Evolutionary conservation across 2,113 vertebrate species (phyloP).

Genomic region (Sminthopsis crassicaudata): DNA sequence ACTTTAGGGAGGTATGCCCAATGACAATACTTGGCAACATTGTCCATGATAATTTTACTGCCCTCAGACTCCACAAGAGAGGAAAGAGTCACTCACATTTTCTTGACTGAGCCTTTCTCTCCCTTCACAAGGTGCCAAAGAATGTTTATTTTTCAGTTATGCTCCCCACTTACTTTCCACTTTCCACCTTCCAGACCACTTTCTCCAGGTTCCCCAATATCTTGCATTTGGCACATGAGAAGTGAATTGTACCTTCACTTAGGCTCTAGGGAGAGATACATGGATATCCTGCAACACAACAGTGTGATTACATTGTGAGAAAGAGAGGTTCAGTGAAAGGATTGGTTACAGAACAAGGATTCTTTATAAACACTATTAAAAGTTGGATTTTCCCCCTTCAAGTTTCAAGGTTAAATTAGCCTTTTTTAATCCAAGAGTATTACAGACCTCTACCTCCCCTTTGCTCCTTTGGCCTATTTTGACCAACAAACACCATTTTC

Average conservation of each 20-base stretch:
- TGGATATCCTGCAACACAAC: not conserved
- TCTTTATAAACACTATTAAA: not conserved
- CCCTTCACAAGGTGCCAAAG: not conserved
- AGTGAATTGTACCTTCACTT: not conserved
- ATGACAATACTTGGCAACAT: not conserved
- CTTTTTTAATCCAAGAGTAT: constrained; percentile 27
- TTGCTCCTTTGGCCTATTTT: constrained; percentile 56
- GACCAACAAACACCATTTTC: constrained; percentile 74
- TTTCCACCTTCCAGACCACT: not conserved
- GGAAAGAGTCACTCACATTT: not conserved
- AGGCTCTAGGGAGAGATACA: not conserved
- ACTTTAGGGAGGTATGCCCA: not conserved
- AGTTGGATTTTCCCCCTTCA: not conserved
- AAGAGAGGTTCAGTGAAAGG: not conserved
- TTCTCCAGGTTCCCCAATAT: not conserved
- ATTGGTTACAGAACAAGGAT: constrained; percentile 3
- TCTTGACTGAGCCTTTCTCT: not conserved
- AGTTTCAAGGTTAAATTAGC: constrained; percentile 57
- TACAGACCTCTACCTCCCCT: constrained; percentile 29
- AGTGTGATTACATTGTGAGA: not conserved
- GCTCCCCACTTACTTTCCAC: not conserved
- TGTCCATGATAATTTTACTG: not conserved
- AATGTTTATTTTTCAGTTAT: not conserved
- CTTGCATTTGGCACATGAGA: not conserved
- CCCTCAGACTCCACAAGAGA: not conserved